A percentile compares a stretch with the other conserved stretches of the same genome.
Conservation (phyloP, 2,113 vertebrate species). For the Cynoglossus semilaevis region DNA sequence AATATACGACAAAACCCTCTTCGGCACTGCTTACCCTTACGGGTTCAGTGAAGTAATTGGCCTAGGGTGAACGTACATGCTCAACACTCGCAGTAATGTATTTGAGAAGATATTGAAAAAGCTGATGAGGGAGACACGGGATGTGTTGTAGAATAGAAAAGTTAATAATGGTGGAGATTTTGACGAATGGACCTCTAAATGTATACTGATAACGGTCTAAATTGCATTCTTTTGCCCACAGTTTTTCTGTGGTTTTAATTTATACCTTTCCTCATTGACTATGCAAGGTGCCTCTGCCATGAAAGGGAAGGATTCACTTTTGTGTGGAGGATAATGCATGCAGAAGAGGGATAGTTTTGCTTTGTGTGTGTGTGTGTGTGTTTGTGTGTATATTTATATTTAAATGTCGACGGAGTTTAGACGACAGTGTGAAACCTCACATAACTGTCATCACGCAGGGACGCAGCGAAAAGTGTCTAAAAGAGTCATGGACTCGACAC, state of each 20-base stretch:
- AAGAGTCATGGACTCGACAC: conserved; percentile 61
- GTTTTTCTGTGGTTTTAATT: conserved; percentile 71
- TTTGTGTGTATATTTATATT: conserved; percentile 13
- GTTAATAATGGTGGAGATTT: conserved; percentile 78
- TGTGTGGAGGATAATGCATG: conserved; percentile 62
- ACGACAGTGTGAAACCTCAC: conserved; percentile 32
- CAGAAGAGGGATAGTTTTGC: conserved; percentile 40
- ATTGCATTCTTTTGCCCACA: conserved; percentile 70
- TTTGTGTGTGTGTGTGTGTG: conserved; percentile 3
- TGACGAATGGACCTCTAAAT: conserved; percentile 80
- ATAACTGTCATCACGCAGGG: conserved; percentile 45
- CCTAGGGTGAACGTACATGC: conserved; percentile 66
- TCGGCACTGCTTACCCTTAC: conserved; percentile 63
- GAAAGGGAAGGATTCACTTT: conserved; percentile 53
- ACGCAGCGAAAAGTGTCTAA: conserved; percentile 40
- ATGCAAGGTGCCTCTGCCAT: conserved; percentile 62
- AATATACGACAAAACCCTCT: conserved; percentile 65
- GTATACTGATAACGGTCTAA: conserved; percentile 74
- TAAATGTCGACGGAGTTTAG: conserved; percentile 45
- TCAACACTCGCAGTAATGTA: conserved; percentile 70
- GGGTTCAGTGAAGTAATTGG: conserved; percentile 74
- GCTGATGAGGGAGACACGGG: conserved; percentile 75
- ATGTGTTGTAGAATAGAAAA: conserved; percentile 78
- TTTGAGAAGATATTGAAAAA: conserved; percentile 80
- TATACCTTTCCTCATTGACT: conserved; percentile 68